Evolutionary conservation across 1,140 invertebrate species (phyloP).

Genomic region (Pseudomyrmex dendroicus): DNA sequence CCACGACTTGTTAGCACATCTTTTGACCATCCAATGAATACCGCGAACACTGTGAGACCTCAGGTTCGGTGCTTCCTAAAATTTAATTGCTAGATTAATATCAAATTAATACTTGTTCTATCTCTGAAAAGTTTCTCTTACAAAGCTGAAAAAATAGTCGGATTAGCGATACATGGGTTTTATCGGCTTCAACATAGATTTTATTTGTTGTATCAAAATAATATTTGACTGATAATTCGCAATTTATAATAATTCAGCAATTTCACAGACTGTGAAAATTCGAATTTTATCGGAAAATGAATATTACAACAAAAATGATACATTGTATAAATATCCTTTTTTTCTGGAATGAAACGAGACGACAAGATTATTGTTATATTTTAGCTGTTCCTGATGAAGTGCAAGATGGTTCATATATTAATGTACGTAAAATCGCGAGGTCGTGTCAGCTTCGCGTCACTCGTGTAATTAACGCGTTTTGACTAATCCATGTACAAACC

Average conservation of each 20-base stretch:
- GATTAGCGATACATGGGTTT: neutral
- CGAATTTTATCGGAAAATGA: no score
- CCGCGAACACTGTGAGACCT: slow-evolving; percentile 13
- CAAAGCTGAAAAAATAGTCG: neutral
- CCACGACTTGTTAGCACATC: slow-evolving; percentile 77
- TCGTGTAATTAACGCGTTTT: slow-evolving; percentile 56
- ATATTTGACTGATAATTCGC: neutral
- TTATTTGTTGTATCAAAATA: neutral
- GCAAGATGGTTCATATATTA: slow-evolving; percentile 4
- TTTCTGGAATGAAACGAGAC: neutral
- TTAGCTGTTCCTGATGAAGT: neutral
- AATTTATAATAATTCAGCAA: no score
- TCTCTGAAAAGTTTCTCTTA: neutral
- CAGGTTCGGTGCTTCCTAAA: slow-evolving; percentile 30
- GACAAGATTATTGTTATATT: no score
- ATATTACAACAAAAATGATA: neutral
- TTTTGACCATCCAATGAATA: slow-evolving; percentile 29
- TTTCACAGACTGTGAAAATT: no score
- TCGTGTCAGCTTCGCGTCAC: neutral
- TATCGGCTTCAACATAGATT: neutral
- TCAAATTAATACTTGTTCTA: neutral
- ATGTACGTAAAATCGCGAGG: slow-evolving; percentile 22
- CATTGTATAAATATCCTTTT: no score
- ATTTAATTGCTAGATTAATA: slow-evolving; percentile 38
- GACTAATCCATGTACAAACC: slow-evolving; percentile 65